Evolutionary conservation across 2,888 invertebrate species (phyloP).

Genomic region (Palloptera scutellata): DNA sequence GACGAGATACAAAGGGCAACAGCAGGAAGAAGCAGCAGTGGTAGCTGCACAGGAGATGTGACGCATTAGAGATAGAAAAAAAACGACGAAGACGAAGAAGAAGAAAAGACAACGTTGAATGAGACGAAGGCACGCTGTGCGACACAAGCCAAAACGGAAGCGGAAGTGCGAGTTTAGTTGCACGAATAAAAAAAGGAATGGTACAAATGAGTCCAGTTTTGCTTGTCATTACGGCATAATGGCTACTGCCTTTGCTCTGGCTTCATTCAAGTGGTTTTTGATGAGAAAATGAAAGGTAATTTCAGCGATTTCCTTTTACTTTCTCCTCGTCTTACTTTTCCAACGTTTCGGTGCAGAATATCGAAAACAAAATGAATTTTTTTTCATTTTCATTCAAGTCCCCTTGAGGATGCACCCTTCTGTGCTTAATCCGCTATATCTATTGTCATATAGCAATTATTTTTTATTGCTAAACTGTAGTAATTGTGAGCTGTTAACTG

Average conservation of each 20-base stretch:
- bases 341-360: background rate
- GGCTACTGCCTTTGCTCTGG: conserved; percentile 1
- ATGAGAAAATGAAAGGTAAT: conserved; percentile 63
- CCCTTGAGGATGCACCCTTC: too few species aligned
- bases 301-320: conserved; percentile 49
- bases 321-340: conserved; percentile 19
- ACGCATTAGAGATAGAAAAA: background rate
- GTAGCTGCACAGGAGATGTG: background rate
- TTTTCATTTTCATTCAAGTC: too few species aligned
- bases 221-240: background rate
- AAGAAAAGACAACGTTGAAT: background rate
- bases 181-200: background rate
- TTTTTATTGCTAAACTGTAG: too few species aligned
- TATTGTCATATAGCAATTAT: too few species aligned
- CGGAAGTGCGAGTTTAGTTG: conserved; percentile 36
- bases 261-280: conserved; percentile 61
- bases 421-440: too few species aligned
- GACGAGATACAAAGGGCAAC: conserved; percentile 26
- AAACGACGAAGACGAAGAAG: conserved; percentile 9
- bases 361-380: too few species aligned
- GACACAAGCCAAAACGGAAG: conserved; percentile 34
- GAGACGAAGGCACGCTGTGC: conserved; percentile 14
- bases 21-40: background rate
- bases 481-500: too few species aligned
- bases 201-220: conserved; percentile 23